Evolutionary conservation across 2,888 invertebrate species (phyloP), one percentile per base, ranked within the genome.

Genomic region (Nomada flava): DNA sequence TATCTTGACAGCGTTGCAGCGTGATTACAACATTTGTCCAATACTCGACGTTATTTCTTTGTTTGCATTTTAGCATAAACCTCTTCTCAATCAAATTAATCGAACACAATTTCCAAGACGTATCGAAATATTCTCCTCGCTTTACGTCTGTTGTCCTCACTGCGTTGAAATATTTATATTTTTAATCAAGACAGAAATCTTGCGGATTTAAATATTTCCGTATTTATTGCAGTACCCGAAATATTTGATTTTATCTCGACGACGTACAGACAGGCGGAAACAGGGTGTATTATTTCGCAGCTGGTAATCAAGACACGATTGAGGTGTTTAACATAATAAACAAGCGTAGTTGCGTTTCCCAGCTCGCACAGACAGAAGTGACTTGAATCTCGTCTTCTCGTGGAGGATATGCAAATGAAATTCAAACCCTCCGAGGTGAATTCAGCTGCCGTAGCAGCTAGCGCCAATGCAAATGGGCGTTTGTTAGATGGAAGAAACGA

Each of bases 351-450:
- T 62, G 68, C 65, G 60, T 64, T 55, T 64, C 52, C 47, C 44
- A 62, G 57, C 63, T 67, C 47, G 69, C 42, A 29, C 74, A 74
- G 74, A 53, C 70, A 74, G 65, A 73, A 77, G 65, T 70, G 55
- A 73, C 77, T 70, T 10, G 72, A 73, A 44, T 62, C 68, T n/a
- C 55, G 79, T 84, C 76, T 77, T 81, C 84, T 36, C 75, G 55
- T 72, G 29, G 53, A 79, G 82, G 65, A 77, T 82, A 85, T 82
- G 84, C 79, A 84, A 85, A 84, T 85, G 82, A 84, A 74, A 85
- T 85, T 75, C 77, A 69, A 76, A 57, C 60, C 71, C 60, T 53
- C 60, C 68, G 64, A 72, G 71, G 74, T 79, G 84, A 77, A 76
- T 79, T 71, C 77, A 72, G 82, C 75, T 63, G 55, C 79, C 36